These are phyloP conservation scores for Eremophila alpestris DNA, from an alignment of 2,797 vertebrate genomes.

Conservation along the genomic window DNA sequence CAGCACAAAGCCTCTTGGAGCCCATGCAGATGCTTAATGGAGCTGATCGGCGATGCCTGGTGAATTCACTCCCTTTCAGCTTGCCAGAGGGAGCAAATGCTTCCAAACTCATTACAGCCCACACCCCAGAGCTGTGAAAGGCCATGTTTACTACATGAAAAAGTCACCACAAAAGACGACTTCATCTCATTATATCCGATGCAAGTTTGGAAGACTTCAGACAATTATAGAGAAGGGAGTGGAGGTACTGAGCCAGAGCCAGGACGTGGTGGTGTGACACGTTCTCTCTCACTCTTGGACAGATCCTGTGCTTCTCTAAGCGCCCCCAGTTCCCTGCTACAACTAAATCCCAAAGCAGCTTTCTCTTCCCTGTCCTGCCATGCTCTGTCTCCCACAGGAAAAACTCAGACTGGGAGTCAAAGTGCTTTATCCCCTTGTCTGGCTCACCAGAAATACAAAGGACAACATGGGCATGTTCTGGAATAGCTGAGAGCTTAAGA, in stretches of 20 bases:
- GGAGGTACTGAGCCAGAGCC: conserved; percentile 6
- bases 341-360: not conserved
- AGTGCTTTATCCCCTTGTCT: not conserved
- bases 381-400: not conserved
- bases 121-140: conserved; percentile 50
- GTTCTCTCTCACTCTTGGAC: not conserved
- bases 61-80: conserved; percentile 21
- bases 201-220: conserved; percentile 29
- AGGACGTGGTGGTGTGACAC: not conserved
- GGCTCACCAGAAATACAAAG: not conserved
- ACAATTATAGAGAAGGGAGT: not conserved
- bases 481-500: not conserved
- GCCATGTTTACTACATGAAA: conserved; percentile 28
- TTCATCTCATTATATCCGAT: conserved; percentile 16
- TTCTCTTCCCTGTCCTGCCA: not conserved
- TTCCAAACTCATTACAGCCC: conserved; percentile 36
- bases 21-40: conserved; percentile 24
- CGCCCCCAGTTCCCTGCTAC: not conserved
- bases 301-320: not conserved
- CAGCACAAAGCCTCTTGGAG: not conserved
- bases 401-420: not conserved
- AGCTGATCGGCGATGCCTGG: conserved; percentile 13
- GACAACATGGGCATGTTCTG: accelerated
- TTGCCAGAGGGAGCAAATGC: conserved; percentile 8
- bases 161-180: conserved; percentile 38